These are phyloP conservation scores for Hapalemur alaotrensis DNA, from an alignment of 2,797 vertebrate species.

Conservation along the genomic window DNA sequence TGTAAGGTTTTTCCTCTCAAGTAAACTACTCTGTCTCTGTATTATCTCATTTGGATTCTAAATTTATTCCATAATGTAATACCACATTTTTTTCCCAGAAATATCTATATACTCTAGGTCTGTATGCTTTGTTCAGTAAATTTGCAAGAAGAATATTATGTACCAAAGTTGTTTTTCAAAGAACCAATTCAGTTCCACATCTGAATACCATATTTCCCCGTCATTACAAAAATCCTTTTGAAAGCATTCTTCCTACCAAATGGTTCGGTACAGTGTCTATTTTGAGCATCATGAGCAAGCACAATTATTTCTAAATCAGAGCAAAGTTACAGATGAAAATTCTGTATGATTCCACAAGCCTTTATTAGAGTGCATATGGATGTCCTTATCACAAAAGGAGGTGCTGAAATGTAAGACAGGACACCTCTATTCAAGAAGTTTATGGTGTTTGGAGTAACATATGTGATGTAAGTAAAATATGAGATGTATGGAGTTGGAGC, in stretches of 20 bases:
- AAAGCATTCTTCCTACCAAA: constrained; percentile 72
- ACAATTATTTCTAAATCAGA: constrained; percentile 66
- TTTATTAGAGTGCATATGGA: background rate
- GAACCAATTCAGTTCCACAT: constrained; percentile 63
- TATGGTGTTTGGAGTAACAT: background rate
- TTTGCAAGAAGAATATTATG: constrained; percentile 60
- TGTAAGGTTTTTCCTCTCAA: background rate
- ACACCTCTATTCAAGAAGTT: background rate
- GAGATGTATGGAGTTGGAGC: background rate
- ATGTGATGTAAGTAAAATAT: background rate
- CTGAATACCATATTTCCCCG: constrained; percentile 49
- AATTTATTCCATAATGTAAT: constrained; percentile 17
- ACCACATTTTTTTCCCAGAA: background rate
- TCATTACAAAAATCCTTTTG: constrained; percentile 65
- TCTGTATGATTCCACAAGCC: constrained; percentile 2
- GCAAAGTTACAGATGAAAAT: constrained; percentile 54
- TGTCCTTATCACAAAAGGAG: background rate
- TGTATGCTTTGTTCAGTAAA: constrained; percentile 44
- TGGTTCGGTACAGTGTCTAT: constrained; percentile 54
- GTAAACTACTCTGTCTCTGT: background rate
- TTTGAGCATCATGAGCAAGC: constrained; percentile 64
- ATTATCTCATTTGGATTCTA: constrained; percentile 42
- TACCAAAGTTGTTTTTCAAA: constrained; percentile 70
- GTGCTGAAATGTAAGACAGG: background rate
- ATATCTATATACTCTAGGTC: constrained; percentile 16